These are phyloP conservation scores for Sterrhoptilus dennistouni DNA, from an alignment of 2,113 vertebrate species.

Conservation along the genomic window DNA sequence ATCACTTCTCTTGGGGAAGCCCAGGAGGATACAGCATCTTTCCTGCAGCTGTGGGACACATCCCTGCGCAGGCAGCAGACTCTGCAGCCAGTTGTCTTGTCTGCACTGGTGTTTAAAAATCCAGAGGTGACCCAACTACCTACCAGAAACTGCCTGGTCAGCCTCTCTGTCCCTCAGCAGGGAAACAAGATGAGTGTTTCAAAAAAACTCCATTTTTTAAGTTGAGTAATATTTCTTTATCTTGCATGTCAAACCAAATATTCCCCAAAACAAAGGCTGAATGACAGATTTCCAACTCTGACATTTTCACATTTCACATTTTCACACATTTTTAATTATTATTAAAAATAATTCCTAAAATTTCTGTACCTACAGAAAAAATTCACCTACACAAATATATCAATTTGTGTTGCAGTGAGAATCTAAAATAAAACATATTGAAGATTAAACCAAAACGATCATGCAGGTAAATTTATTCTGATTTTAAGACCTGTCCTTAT, in stretches of 20 bases:
- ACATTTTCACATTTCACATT: too few relatives aligned
- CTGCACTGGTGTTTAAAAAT: rapidly evolving
- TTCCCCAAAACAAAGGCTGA: not conserved
- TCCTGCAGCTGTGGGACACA: not conserved
- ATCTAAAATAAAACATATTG: not conserved
- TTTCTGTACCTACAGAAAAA: not conserved
- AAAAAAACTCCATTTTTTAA: not conserved
- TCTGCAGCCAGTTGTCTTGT: not conserved
- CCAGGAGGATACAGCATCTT: not conserved
- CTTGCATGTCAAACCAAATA: not conserved
- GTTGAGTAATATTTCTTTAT: not conserved
- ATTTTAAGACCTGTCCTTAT: not conserved
- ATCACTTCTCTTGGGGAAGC: not conserved
- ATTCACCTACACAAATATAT: not conserved
- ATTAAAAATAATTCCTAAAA: not conserved
- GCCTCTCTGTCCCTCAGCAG: not conserved
- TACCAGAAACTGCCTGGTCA: not conserved
- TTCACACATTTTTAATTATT: too few relatives aligned
- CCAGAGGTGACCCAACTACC: not conserved
- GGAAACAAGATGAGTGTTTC: rapidly evolving
- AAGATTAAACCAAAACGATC: not conserved
- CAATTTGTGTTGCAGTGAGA: not conserved
- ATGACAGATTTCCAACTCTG: not conserved
- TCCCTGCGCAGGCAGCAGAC: not conserved
- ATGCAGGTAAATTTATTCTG: not conserved